Conservation (phyloP, 2,113 vertebrate genomes). For the Oryzias melastigma region DNA sequence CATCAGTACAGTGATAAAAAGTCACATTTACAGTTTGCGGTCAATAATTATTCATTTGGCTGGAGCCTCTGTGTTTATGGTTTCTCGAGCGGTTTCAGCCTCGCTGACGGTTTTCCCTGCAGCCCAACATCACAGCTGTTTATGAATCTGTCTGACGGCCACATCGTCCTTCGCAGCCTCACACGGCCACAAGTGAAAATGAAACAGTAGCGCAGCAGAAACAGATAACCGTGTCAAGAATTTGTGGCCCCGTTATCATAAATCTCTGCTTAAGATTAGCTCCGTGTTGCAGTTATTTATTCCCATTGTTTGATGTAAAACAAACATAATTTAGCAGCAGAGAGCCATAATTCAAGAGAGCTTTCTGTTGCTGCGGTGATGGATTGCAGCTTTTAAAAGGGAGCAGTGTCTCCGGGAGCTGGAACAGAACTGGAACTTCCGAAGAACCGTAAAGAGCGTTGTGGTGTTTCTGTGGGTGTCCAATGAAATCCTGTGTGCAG, state of each 20-base stretch:
- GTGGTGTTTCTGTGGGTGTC: constrained; percentile 7
- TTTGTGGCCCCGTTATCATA: constrained; percentile 17
- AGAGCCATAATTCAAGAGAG: constrained; percentile 28
- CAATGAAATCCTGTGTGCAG: constrained; percentile 28
- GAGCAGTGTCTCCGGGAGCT: constrained; percentile 15
- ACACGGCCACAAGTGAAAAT: no score
- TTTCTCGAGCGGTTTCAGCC: not conserved
- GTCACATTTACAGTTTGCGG: no score
- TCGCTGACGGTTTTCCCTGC: constrained; percentile 1
- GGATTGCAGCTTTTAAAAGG: constrained; percentile 43
- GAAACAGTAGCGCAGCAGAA: not conserved
- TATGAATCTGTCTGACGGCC: no score
- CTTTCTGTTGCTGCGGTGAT: constrained; percentile 18
- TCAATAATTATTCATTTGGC: no score
- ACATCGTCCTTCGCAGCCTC: no score
- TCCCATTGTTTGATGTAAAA: constrained; percentile 12
- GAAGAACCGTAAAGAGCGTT: constrained; percentile 5
- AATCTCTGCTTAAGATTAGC: constrained; percentile 12
- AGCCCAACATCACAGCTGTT: not conserved
- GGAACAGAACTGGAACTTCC: constrained; percentile 9
- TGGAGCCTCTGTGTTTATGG: no score
- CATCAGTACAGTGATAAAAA: no score
- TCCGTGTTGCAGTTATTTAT: constrained; percentile 29
- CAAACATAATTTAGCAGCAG: constrained; percentile 6
- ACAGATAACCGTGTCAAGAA: constrained; percentile 23